phyloP scores from a whole-genome alignment of 2,113 vertebrate genomes.

The Odocoileus virginianus region DNA sequence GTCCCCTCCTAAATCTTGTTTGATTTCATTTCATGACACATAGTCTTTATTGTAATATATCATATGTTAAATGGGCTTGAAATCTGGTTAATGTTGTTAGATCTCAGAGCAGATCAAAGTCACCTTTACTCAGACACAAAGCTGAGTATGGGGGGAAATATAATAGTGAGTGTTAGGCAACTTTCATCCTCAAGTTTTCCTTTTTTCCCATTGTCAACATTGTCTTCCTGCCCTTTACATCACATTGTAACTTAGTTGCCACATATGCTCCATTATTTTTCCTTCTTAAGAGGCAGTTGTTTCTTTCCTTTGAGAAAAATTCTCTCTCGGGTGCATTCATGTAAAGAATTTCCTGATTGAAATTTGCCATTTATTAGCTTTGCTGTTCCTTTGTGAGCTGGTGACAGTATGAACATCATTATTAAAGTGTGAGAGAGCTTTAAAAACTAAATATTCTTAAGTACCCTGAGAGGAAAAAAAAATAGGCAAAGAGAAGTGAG shows the following conservation, averaged over 20 bases:
- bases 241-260: neutral
- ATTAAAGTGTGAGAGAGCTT: neutral
- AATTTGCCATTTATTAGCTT: neutral
- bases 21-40: neutral
- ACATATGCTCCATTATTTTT: neutral
- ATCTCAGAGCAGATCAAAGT: neutral
- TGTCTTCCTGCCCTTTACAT: neutral
- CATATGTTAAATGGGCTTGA: neutral
- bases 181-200: neutral
- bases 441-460: neutral
- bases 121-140: neutral
- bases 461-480: neutral
- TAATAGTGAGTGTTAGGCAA: neutral
- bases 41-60: neutral
- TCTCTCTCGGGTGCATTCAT: neutral
- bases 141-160: neutral
- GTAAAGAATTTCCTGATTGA: neutral
- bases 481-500: neutral
- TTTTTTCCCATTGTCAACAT: neutral
- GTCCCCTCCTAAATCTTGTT: neutral
- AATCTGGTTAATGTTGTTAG: neutral
- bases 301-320: neutral
- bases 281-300: neutral
- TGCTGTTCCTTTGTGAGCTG: neutral
- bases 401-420: neutral